phyloP scores from a whole-genome alignment of 30 jellyfish, hydroid and myxozoan species.

The Mastigias papua region DNA sequence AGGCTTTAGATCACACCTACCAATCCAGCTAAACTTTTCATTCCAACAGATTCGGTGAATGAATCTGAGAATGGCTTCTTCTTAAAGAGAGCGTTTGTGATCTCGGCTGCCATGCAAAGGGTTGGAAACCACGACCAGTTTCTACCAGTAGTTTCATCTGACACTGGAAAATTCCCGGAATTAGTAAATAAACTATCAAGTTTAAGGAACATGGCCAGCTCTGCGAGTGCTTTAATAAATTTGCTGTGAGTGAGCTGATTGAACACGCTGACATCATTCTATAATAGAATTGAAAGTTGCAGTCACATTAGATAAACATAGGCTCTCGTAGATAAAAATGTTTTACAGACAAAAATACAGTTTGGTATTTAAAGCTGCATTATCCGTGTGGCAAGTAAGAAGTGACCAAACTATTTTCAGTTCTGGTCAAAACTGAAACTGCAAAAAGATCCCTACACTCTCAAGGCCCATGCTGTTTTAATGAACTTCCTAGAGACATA shows the following conservation, averaged over 20 bases:
- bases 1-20: conserved; percentile 7
- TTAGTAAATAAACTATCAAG: conserved; percentile 18
- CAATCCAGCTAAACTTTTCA: conserved; percentile 10
- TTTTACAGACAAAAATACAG: no score
- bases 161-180: neutral
- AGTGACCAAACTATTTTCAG: no score
- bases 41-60: conserved; percentile 19
- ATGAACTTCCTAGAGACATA: no score
- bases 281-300: neutral
- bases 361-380: no score
- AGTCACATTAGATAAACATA: no score
- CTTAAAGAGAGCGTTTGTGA: conserved; percentile 49
- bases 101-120: conserved; percentile 42
- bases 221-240: conserved; percentile 50
- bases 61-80: conserved; percentile 35
- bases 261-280: conserved; percentile 65
- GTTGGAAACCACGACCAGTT: conserved; percentile 69
- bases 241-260: conserved; percentile 68
- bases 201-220: conserved; percentile 53
- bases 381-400: no score
- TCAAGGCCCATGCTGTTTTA: no score
- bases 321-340: no score
- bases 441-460: no score
- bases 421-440: no score
- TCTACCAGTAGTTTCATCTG: conserved; percentile 1